Evolutionary conservation across 2,888 invertebrate species (phyloP), one percentile per base, ranked within the genome.

Genomic region (Acrobasis consociella): DNA sequence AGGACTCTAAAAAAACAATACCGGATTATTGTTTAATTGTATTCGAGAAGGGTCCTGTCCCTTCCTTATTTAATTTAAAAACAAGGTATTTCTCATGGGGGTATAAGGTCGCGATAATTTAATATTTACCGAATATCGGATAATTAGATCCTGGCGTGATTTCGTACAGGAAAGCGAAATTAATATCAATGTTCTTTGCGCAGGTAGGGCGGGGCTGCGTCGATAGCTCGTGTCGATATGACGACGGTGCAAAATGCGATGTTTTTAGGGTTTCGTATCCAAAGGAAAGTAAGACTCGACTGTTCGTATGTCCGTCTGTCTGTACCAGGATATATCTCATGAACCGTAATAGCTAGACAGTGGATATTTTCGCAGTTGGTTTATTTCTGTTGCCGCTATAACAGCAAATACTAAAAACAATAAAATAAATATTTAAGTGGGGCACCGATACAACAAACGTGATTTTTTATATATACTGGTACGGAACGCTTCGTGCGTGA

Each of bases 131-230:
- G 82, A 78, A 83, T 86, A 89, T 87, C 81, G 83, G 85, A 87
- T 91, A 92, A 92, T 92, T 91, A 91, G 90, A 90, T 91, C 78
- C 83, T 81, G 81, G 84, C 88, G 88, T 91, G 91, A 92, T 92
- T 91, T 88, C 78, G 87, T 89, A 84, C 86, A 83, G 86, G 85
- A 83, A 83, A 82, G 82, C 78, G 71, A 84, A 89, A 91, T 92
- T 91, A 91, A 91, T 92, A 91, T 91, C 92, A 89, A 91, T 91
- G 89, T 89, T 91, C 89, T 85, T 89, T 85, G 86, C 85, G 53
- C 55, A 50, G 55, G 52, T 74, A 87, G 85, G 64, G 87, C 67
- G 79, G 83, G 49, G 64, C 31, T 11, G 7, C 16, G 5, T 73
- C 69, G 71, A 71, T 68, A 51, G 8, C 62, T 64, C 58, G 49